Conservation (phyloP, 2,888 invertebrate genomes). For the Mythimna ferrago region DNA sequence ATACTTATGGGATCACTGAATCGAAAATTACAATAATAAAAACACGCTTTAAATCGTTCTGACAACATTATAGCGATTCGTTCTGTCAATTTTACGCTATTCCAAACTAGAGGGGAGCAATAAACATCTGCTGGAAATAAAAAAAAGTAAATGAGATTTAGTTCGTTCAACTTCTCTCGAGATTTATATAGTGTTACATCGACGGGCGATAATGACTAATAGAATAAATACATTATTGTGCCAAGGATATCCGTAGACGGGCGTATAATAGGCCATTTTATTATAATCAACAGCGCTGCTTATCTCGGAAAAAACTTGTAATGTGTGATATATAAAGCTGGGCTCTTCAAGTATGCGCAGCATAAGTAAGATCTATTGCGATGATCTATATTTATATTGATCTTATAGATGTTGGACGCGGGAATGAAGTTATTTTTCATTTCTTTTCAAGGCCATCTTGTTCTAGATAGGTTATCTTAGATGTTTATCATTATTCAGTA, state of each 20-base stretch:
- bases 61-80: constrained; percentile 72
- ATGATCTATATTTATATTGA: constrained; percentile 54
- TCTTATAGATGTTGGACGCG: constrained; percentile 33
- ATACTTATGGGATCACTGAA: constrained; percentile 16
- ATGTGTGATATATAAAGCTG: constrained; percentile 46
- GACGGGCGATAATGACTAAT: constrained; percentile 58
- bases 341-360: constrained; percentile 23
- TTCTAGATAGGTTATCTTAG: neutral
- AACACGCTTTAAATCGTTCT: constrained; percentile 59
- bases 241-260: constrained; percentile 55
- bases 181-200: constrained; percentile 50
- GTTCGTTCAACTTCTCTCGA: constrained; percentile 74
- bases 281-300: constrained; percentile 58
- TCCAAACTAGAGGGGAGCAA: constrained; percentile 69
- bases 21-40: constrained; percentile 50
- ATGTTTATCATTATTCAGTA: too few relatives aligned
- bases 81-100: constrained; percentile 78
- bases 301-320: constrained; percentile 51
- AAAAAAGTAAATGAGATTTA: constrained; percentile 69
- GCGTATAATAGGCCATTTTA: constrained; percentile 59
- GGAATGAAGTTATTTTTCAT: constrained; percentile 35
- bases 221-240: constrained; percentile 61
- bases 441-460: constrained; percentile 1
- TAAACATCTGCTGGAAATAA: constrained; percentile 69
- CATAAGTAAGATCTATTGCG: constrained; percentile 56